Percentiles rank a stretch among this genome's conserved stretches.
Conservation (phyloP, 2,888 invertebrate genomes). For the Agonopterix arenella region DNA sequence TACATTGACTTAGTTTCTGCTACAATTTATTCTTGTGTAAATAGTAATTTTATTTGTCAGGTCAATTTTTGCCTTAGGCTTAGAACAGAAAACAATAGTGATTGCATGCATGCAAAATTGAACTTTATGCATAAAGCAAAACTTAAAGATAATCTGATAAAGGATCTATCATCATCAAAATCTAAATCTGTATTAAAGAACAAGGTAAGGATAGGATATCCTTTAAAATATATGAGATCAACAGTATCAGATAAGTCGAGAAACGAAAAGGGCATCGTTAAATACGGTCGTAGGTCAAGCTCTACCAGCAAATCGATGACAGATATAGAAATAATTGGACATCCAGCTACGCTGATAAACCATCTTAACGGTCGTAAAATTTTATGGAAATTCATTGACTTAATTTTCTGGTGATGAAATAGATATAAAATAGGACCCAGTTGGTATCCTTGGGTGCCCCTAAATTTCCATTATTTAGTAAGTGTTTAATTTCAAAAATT, state of each 20-base stretch:
- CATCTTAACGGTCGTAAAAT: slow-evolving; percentile 1
- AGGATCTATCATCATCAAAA: too few relatives aligned
- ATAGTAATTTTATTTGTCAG: slow-evolving; percentile 1
- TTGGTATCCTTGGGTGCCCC: slow-evolving; percentile 1
- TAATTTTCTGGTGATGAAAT: not conserved
- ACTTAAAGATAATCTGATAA: too few relatives aligned
- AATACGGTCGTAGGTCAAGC: slow-evolving; percentile 16
- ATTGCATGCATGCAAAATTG: too few relatives aligned
- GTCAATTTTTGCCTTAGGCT: too few relatives aligned
- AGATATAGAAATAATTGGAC: slow-evolving; percentile 20
- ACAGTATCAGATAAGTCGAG: not conserved
- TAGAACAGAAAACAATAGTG: too few relatives aligned
- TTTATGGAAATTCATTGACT: slow-evolving; percentile 1
- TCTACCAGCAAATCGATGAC: slow-evolving; percentile 15
- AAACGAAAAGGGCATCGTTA: slow-evolving; percentile 14
- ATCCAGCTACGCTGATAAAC: slow-evolving; percentile 5
- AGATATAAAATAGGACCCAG: slow-evolving; percentile 1
- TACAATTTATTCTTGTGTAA: slow-evolving; percentile 2
- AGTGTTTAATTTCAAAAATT: too few relatives aligned
- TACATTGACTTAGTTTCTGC: slow-evolving; percentile 8
- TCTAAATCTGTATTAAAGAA: too few relatives aligned
- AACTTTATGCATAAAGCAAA: too few relatives aligned
- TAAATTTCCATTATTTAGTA: too few relatives aligned
- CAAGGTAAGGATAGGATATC: too few relatives aligned
- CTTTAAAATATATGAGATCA: too few relatives aligned